These are phyloP conservation scores for Mesopsocus fuscifrons DNA, from an alignment of 2,888 invertebrate species.

Conservation along the genomic window DNA sequence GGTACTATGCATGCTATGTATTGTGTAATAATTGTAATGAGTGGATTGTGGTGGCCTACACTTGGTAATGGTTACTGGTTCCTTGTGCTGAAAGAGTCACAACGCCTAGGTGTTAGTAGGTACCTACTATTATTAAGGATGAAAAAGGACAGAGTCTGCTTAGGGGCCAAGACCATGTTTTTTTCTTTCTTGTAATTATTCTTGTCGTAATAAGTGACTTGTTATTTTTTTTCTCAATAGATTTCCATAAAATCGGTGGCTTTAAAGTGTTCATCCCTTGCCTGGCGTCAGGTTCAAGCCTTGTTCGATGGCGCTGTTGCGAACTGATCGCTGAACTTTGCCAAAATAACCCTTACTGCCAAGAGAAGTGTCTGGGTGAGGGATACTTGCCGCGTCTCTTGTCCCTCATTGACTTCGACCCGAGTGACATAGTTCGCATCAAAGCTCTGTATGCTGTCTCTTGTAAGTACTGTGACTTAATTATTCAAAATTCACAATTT, in stretches of 20 bases:
- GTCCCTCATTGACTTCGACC: conserved; percentile 34
- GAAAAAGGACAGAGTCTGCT: too few species aligned
- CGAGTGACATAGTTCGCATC: conserved; percentile 32
- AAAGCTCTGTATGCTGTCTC: conserved; percentile 65
- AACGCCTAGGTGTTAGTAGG: too few species aligned
- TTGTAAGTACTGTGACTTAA: conserved; percentile 35
- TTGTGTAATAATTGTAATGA: neutral
- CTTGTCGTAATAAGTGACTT: neutral
- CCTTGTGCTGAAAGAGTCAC: too few species aligned
- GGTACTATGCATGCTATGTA: too few species aligned
- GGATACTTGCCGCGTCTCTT: conserved; percentile 44
- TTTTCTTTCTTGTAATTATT: too few species aligned
- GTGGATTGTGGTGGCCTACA: neutral
- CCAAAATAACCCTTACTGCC: conserved; percentile 75
- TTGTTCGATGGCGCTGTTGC: conserved; percentile 42
- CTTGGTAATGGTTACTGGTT: neutral
- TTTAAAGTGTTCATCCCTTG: conserved; percentile 50
- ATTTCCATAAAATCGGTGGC: conserved; percentile 72
- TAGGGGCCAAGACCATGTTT: too few species aligned
- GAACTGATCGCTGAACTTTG: conserved; percentile 55
- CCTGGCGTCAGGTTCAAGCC: conserved; percentile 37
- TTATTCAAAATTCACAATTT: conserved; percentile 13
- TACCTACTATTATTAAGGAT: too few species aligned
- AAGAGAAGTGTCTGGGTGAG: conserved; percentile 43
- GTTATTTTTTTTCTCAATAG: conserved; percentile 29